These are phyloP conservation scores for Caenorhabditis sp. DNA, from an alignment of 2,888 invertebrate species.

Conservation along the genomic window DNA sequence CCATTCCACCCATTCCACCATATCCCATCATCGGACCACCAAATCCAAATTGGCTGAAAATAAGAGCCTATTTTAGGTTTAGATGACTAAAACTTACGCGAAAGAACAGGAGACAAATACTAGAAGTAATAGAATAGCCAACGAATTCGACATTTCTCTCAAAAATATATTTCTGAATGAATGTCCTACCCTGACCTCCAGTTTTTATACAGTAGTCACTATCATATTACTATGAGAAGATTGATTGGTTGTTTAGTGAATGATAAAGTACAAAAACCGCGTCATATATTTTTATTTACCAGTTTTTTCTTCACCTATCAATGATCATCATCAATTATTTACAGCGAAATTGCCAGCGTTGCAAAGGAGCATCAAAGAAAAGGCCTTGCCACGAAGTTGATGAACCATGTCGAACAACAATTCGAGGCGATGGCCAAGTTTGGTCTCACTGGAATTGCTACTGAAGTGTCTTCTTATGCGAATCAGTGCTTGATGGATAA, in stretches of 20 bases:
- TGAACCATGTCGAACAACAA: slow-evolving; percentile 15
- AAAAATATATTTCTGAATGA: not conserved
- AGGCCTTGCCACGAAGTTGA: slow-evolving; percentile 25
- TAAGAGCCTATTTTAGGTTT: not conserved
- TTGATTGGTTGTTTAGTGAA: slow-evolving; percentile 9
- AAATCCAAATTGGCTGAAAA: slow-evolving; percentile 1
- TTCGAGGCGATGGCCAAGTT: slow-evolving; percentile 6
- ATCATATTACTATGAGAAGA: slow-evolving; percentile 2
- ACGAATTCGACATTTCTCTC: slow-evolving; percentile 6
- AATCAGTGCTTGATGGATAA: slow-evolving; percentile 35
- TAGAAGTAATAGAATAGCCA: slow-evolving; percentile 16
- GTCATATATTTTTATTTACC: not conserved
- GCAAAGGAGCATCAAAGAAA: slow-evolving; percentile 28
- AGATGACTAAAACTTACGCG: not conserved
- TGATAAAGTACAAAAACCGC: not conserved
- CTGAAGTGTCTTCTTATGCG: slow-evolving; percentile 27
- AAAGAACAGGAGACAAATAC: slow-evolving; percentile 17
- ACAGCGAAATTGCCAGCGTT: slow-evolving; percentile 34
- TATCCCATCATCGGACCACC: slow-evolving; percentile 17
- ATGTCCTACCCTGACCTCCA: too few species aligned
- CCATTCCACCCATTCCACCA: slow-evolving; percentile 15
- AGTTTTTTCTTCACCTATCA: not conserved
- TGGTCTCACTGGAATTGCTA: slow-evolving; percentile 17
- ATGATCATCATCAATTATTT: slow-evolving; percentile 6
- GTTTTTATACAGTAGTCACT: not conserved